Conservation (phyloP, 2,888 invertebrate species). For the Chouioia cunea region DNA sequence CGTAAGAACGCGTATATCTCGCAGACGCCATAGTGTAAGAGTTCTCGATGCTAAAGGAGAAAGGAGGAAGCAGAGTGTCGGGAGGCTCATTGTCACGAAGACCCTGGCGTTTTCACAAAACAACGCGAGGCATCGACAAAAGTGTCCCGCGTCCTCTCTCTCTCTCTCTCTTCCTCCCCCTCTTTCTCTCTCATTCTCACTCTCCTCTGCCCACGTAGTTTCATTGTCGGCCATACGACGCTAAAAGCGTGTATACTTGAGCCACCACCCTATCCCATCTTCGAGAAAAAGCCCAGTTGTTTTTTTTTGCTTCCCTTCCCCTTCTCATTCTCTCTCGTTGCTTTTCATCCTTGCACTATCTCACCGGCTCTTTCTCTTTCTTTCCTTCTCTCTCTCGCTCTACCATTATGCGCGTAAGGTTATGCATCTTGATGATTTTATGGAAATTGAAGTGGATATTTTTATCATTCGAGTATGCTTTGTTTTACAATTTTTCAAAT, state of each 20-base stretch:
- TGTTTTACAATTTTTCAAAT: too few species aligned
- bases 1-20: too few species aligned
- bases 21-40: too few species aligned
- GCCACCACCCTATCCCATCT: not conserved
- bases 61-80: conserved; percentile 1
- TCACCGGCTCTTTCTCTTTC: conserved; percentile 6
- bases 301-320: not conserved
- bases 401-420: too few species aligned
- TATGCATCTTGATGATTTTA: too few species aligned
- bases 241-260: conserved; percentile 44
- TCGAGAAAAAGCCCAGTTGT: not conserved
- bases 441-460: too few species aligned
- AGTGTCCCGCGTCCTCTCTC: not conserved
- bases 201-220: conserved; percentile 2
- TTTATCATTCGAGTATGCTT: too few species aligned
- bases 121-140: conserved; percentile 37
- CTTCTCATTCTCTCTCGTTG: not conserved
- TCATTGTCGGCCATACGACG: conserved; percentile 34
- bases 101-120: conserved; percentile 27
- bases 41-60: too few species aligned
- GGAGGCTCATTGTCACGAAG: conserved; percentile 34
- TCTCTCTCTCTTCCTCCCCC: not conserved
- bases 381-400: not conserved
- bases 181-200: not conserved
- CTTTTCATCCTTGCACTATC: conserved; percentile 1